These are phyloP conservation scores for Gila orcuttii DNA, from an alignment of 2,113 vertebrate genomes.

Conservation along the genomic window DNA sequence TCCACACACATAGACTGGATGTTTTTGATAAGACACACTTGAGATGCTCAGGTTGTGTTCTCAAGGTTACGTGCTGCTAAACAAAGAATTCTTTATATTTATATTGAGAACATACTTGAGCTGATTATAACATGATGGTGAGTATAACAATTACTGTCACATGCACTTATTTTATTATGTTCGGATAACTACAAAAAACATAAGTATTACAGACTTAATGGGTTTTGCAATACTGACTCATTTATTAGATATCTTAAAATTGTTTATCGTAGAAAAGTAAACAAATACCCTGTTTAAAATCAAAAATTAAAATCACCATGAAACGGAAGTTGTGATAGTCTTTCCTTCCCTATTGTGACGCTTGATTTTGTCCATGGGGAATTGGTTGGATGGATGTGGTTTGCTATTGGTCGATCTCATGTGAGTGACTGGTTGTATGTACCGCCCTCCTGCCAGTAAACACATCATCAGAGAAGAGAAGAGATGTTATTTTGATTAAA, in stretches of 20 bases:
- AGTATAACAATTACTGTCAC: not conserved
- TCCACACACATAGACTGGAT: slow-evolving; percentile 61
- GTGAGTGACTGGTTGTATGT: too few species aligned
- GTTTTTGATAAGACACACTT: slow-evolving; percentile 19
- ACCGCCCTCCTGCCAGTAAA: too few species aligned
- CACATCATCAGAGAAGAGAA: too few species aligned
- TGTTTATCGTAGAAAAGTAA: not conserved
- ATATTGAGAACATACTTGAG: slow-evolving; percentile 34
- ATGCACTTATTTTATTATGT: slow-evolving; percentile 34
- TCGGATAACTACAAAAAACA: not conserved
- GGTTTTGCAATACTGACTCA: not conserved
- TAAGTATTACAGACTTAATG: not conserved
- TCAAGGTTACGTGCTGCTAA: slow-evolving; percentile 43
- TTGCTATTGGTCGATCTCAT: too few species aligned
- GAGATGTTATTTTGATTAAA: too few species aligned
- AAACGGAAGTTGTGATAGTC: too few species aligned
- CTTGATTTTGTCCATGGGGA: too few species aligned
- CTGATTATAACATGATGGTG: not conserved
- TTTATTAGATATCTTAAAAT: not conserved
- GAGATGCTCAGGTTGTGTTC: slow-evolving; percentile 27
- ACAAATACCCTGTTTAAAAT: not conserved
- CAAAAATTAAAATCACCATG: not conserved
- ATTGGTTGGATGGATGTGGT: too few species aligned
- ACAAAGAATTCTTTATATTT: slow-evolving; percentile 46
- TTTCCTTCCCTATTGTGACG: too few species aligned